A percentile compares a stretch with the other conserved stretches of the same genome.
Conservation (phyloP, 2,888 invertebrate species). For the Epirrhoe tristata region DNA sequence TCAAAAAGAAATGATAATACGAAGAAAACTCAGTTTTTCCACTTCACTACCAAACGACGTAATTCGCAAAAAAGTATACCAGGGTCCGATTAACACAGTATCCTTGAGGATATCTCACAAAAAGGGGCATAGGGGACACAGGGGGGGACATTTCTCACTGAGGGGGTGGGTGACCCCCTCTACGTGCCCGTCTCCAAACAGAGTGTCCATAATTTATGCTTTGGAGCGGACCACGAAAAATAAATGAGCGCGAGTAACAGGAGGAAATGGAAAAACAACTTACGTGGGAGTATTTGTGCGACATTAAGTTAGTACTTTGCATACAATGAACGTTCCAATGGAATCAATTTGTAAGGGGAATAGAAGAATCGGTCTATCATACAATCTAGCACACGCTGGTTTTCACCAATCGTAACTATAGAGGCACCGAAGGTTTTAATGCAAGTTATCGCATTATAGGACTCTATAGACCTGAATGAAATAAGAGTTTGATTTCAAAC, state of each 20-base stretch:
- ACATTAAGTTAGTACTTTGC: conserved; percentile 15
- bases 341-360: background rate
- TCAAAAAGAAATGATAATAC: conserved; percentile 55
- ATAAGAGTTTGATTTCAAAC: background rate
- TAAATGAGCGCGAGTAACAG: conserved; percentile 73
- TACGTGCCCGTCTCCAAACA: conserved; percentile 68
- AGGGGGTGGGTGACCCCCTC: conserved; percentile 56
- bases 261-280: conserved; percentile 70
- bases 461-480: background rate
- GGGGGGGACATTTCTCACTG: conserved; percentile 81
- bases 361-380: no score
- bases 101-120: conserved; percentile 82
- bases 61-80: conserved; percentile 71
- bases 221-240: conserved; percentile 79
- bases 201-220: conserved; percentile 83
- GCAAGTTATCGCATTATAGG: no score
- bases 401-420: no score
- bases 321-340: background rate
- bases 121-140: conserved; percentile 79
- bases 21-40: conserved; percentile 61
- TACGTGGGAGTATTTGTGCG: conserved; percentile 41
- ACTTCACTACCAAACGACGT: conserved; percentile 57
- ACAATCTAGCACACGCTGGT: no score
- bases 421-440: no score
- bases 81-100: conserved; percentile 81